These are phyloP conservation scores for Drosophila teissieri DNA, from an alignment of 1,140 invertebrate species.

Conservation along the genomic window DNA sequence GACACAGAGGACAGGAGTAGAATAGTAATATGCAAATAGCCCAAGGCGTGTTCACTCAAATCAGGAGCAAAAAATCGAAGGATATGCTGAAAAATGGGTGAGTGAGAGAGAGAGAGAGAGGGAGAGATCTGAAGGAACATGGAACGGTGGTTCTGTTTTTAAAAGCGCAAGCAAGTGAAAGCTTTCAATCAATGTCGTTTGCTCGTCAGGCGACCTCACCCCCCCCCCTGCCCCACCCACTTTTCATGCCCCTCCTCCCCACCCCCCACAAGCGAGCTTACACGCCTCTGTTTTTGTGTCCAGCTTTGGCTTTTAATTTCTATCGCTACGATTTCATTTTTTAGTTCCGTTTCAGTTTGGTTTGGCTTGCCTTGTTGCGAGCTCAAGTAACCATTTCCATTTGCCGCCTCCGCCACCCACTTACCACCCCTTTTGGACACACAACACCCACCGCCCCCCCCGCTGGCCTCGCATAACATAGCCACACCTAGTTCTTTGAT, in stretches of 20 bases:
- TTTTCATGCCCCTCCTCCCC: not conserved
- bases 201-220: conserved; percentile 35
- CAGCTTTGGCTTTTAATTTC: conserved; percentile 65
- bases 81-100: not conserved
- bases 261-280: not conserved
- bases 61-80: not conserved
- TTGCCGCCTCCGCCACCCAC: conserved; percentile 9
- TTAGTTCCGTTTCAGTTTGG: conserved; percentile 30
- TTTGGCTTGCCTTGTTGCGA: conserved; percentile 11
- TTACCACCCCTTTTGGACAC: not conserved
- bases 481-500: conserved; percentile 78
- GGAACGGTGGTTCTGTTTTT: conserved; percentile 53
- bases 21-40: conserved; percentile 65
- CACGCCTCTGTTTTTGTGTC: conserved; percentile 30
- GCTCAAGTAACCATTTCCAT: conserved; percentile 65
- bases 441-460: not conserved
- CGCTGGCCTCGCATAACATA: not conserved
- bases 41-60: conserved; percentile 18
- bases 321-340: conserved; percentile 61
- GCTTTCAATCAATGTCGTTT: conserved; percentile 74
- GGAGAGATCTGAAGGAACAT: conserved; percentile 14
- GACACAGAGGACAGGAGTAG: conserved; percentile 5
- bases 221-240: not conserved
- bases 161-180: conserved; percentile 77
- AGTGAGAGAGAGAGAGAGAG: not conserved